phyloP scores from a whole-genome alignment of 2,797 vertebrate species.

The Sebastes goodei region DNA sequence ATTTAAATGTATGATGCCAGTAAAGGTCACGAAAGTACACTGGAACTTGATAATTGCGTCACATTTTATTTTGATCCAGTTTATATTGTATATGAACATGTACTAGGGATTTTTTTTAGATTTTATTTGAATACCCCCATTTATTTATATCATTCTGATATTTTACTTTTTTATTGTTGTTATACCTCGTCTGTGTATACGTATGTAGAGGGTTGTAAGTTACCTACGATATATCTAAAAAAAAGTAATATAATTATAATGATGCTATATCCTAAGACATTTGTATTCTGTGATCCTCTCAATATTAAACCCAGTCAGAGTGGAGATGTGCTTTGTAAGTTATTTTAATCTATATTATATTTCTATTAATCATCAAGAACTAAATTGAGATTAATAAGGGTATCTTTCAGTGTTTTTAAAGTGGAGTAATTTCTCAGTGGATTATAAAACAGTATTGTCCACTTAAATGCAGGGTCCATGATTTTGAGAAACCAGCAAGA shows the following conservation, averaged over 20 bases:
- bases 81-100: too few relatives aligned
- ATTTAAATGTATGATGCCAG: too few relatives aligned
- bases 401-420: neutral
- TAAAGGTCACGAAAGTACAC: too few relatives aligned
- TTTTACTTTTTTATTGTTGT: too few relatives aligned
- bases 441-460: neutral
- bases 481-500: too few relatives aligned
- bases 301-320: neutral
- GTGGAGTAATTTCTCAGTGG: neutral
- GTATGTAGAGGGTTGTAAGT: fast-evolving
- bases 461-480: neutral
- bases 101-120: too few relatives aligned
- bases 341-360: neutral
- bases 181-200: too few relatives aligned
- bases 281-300: neutral
- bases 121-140: too few relatives aligned
- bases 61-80: too few relatives aligned
- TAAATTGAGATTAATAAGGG: neutral
- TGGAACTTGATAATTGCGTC: too few relatives aligned
- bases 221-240: fast-evolving
- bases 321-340: neutral
- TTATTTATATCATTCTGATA: too few relatives aligned
- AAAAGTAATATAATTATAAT: fast-evolving
- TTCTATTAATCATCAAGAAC: neutral
- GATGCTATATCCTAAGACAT: neutral